phyloP scores from a whole-genome alignment of 2,113 vertebrate species.

The Thunnus maccoyii region DNA sequence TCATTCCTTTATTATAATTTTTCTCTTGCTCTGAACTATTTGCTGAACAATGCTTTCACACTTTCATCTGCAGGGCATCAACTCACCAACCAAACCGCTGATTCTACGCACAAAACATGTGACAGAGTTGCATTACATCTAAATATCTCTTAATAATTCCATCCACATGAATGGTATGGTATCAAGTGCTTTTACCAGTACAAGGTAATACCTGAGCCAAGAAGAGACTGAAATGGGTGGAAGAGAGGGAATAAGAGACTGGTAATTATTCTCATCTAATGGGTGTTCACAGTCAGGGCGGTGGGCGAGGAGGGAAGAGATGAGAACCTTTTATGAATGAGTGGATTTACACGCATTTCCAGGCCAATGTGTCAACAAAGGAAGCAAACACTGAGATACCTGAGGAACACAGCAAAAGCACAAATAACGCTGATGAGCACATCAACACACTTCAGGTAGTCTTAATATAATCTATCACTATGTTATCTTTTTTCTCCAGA shows the following conservation, averaged over 20 bases:
- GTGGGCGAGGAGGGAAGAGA: conserved; percentile 8
- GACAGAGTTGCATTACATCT: conserved; percentile 9
- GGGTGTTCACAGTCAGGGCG: conserved; percentile 43
- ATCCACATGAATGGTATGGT: conserved; percentile 21
- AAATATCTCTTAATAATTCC: conserved; percentile 52
- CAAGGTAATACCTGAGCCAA: conserved; percentile 52
- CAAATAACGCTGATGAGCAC: conserved; percentile 23
- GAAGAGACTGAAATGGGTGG: conserved; percentile 17
- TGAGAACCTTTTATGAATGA: conserved; percentile 41
- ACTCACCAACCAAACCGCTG: not conserved
- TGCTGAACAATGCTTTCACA: conserved; percentile 20
- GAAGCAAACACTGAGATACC: conserved; percentile 18
- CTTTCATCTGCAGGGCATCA: conserved; percentile 2
- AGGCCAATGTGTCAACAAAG: conserved; percentile 29
- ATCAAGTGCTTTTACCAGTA: conserved; percentile 44
- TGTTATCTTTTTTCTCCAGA: conserved; percentile 20
- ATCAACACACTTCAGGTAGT: not conserved
- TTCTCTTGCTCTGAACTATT: conserved; percentile 21
- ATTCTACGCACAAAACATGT: no score
- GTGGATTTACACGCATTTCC: conserved; percentile 28
- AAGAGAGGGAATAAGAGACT: conserved; percentile 45
- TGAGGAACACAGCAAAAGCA: conserved; percentile 1
- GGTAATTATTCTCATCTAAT: conserved; percentile 67
- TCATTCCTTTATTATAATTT: not conserved
- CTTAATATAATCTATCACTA: not conserved